phyloP scores from a whole-genome alignment of 1,140 invertebrate genomes.

The Drosophila tristis region DNA sequence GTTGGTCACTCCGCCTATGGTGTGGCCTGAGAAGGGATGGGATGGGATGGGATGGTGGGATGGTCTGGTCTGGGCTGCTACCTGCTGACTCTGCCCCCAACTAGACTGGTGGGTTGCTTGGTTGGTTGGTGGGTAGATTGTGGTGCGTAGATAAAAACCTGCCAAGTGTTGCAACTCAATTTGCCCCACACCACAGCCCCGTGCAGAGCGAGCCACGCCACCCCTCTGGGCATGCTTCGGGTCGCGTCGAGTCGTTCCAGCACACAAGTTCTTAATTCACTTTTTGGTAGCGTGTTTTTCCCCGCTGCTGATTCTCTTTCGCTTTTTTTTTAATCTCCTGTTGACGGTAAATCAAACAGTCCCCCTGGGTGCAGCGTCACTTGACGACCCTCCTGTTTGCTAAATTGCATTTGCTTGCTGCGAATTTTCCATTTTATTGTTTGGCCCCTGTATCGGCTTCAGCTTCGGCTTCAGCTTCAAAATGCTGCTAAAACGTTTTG shows the following conservation, averaged over 20 bases:
- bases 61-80: constrained; percentile 16
- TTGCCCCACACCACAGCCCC: constrained; percentile 37
- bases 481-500: constrained; percentile 72
- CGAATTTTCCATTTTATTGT: constrained; percentile 65
- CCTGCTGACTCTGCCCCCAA: constrained; percentile 28
- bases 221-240: constrained; percentile 39
- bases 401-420: constrained; percentile 79
- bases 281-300: constrained; percentile 61
- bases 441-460: constrained; percentile 33
- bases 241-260: constrained; percentile 55
- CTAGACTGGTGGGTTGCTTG: constrained; percentile 1
- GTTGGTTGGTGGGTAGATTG: constrained; percentile 53
- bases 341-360: constrained; percentile 82
- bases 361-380: constrained; percentile 76
- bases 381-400: constrained; percentile 57
- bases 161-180: constrained; percentile 82
- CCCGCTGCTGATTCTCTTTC: constrained; percentile 22
- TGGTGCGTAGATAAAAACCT: constrained; percentile 82
- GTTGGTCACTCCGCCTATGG: constrained; percentile 39
- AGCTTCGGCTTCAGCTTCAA: constrained; percentile 14
- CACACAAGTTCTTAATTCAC: constrained; percentile 81
- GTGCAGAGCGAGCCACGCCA: constrained; percentile 42
- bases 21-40: background rate
- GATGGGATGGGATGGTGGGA: constrained; percentile 10
- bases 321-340: constrained; percentile 78